Conservation (phyloP, 92 coral and sea anemone genomes). For the Actinostola sp. region DNA sequence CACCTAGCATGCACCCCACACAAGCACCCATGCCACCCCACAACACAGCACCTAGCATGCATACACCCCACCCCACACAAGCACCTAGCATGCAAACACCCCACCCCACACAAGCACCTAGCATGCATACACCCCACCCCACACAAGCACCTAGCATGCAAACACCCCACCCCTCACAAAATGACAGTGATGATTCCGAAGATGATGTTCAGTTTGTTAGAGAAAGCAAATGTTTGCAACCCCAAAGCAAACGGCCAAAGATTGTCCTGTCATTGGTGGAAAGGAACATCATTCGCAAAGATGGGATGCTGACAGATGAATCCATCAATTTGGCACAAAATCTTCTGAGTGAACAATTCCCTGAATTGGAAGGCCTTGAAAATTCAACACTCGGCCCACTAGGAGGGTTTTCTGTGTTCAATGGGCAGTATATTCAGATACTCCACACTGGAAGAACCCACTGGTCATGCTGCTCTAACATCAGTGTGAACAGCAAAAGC, state of each 20-base stretch:
- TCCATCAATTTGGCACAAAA: slow-evolving; percentile 38
- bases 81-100: too few relatives aligned
- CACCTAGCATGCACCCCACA: too few relatives aligned
- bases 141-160: too few relatives aligned
- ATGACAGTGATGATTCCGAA: background rate
- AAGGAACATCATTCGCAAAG: background rate
- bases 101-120: too few relatives aligned
- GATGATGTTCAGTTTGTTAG: background rate
- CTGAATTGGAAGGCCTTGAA: slow-evolving; percentile 20
- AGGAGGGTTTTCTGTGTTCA: slow-evolving; percentile 21
- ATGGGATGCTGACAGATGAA: slow-evolving; percentile 15
- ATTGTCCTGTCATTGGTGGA: background rate
- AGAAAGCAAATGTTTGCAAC: background rate
- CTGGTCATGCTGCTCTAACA: slow-evolving; percentile 34
- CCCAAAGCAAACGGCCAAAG: background rate
- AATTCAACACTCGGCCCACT: slow-evolving; percentile 34
- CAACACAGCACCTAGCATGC: too few relatives aligned
- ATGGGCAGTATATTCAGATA: slow-evolving; percentile 43
- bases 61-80: too few relatives aligned
- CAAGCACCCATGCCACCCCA: too few relatives aligned
- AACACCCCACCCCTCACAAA: too few relatives aligned
- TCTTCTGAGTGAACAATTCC: slow-evolving; percentile 19
- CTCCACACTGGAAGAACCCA: slow-evolving; percentile 31
- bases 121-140: too few relatives aligned
- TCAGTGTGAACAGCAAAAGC: background rate